A percentile compares a stretch with the other conserved stretches of the same genome.
Conservation (phyloP, 2,797 vertebrate species). For the Muscicapa comitata region DNA sequence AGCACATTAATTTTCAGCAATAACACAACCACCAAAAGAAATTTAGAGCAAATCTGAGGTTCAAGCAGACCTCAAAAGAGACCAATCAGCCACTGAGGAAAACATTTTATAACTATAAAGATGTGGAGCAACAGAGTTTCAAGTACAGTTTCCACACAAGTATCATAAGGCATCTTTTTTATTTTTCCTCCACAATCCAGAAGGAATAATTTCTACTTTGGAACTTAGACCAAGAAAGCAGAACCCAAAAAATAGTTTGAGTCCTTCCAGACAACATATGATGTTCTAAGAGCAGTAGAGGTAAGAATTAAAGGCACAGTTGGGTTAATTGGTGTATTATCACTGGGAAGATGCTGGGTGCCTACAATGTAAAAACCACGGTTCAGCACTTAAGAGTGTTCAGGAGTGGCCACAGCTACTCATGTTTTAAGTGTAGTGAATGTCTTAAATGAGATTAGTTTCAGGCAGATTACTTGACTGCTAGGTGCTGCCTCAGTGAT, state of each 20-base stretch:
- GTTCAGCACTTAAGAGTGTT: background rate
- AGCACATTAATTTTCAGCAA: background rate
- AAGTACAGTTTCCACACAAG: background rate
- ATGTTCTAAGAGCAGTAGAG: background rate
- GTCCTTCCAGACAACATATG: background rate
- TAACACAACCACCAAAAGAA: background rate
- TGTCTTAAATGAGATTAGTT: background rate
- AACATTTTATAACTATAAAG: background rate
- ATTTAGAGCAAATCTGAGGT: background rate
- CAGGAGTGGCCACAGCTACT: background rate
- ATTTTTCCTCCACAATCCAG: background rate
- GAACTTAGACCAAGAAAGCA: background rate
- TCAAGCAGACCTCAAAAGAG: background rate
- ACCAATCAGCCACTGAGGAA: background rate
- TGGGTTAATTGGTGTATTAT: background rate
- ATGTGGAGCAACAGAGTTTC: background rate
- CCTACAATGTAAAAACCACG: background rate
- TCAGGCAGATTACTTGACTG: background rate
- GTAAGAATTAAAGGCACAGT: background rate
- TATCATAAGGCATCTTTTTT: background rate
- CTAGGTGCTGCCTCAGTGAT: background rate
- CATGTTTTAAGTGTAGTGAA: background rate
- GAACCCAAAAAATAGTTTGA: background rate
- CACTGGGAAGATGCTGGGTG: background rate
- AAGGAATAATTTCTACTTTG: background rate